Percentiles rank a stretch among this genome's conserved stretches.
phyloP scores from a whole-genome alignment of 1,140 invertebrate genomes.

The Vanessa atalanta region DNA sequence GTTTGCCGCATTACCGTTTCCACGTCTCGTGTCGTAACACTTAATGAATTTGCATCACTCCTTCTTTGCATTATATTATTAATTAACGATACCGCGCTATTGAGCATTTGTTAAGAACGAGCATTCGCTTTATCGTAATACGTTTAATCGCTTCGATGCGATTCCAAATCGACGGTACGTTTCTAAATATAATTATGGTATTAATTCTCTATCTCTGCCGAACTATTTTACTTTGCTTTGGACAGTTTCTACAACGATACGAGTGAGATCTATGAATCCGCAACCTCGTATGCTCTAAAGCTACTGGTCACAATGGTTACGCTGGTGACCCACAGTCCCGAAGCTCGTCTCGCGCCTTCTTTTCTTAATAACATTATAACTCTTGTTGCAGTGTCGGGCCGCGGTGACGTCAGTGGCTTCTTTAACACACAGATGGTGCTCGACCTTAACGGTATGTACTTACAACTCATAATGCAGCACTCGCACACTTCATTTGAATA shows the following conservation, averaged over 20 bases:
- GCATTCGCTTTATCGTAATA: neutral
- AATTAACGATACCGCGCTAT: neutral
- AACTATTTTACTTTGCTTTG: no score
- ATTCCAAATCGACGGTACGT: neutral
- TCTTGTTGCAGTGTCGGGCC: slow-evolving; percentile 74
- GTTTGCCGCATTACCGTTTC: slow-evolving; percentile 10
- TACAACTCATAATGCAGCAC: slow-evolving; percentile 25
- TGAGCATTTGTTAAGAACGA: neutral
- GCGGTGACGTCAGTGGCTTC: slow-evolving; percentile 72
- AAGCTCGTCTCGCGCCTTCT: neutral
- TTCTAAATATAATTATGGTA: neutral
- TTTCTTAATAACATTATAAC: slow-evolving; percentile 33
- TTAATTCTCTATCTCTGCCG: no score
- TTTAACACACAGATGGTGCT: slow-evolving; percentile 78
- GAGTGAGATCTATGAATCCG: no score
- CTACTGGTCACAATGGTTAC: neutral
- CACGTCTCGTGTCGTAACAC: slow-evolving; percentile 1
- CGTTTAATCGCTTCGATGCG: neutral
- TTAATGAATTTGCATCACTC: slow-evolving; percentile 28
- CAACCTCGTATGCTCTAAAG: no score
- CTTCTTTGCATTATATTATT: slow-evolving; percentile 15
- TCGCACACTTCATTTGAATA: slow-evolving; percentile 45
- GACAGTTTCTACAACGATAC: no score
- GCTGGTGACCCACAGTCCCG: neutral
- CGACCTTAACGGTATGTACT: slow-evolving; percentile 73